Percentiles rank a stretch among this genome's conserved stretches.
Conservation (phyloP, 2,888 invertebrate genomes). For the Acrocyrtus sp. region DNA sequence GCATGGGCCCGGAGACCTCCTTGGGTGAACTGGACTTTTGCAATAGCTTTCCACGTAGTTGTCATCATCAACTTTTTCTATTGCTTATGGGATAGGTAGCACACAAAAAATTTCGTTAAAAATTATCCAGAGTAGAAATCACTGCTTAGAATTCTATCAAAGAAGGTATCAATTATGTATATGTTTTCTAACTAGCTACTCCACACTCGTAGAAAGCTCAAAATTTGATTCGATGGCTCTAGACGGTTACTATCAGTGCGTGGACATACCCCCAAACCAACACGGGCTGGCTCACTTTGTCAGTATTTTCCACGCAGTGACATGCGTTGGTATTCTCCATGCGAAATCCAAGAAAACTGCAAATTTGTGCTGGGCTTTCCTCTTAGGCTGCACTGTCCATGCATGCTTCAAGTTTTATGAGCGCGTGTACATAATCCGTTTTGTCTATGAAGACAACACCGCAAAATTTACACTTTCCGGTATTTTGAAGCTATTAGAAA, state of each 20-base stretch:
- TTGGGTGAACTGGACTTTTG: slow-evolving; percentile 7
- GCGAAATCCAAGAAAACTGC: slow-evolving; percentile 27
- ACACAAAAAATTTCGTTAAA: too few relatives aligned
- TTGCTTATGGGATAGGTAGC: slow-evolving; percentile 42
- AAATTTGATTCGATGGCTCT: slow-evolving; percentile 28
- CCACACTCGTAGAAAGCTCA: slow-evolving; percentile 24
- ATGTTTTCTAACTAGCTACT: slow-evolving; percentile 20
- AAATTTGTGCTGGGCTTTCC: slow-evolving; percentile 41
- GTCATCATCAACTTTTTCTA: slow-evolving; percentile 30
- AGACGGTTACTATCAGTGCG: slow-evolving; percentile 33
- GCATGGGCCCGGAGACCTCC: background rate
- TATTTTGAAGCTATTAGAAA: too few relatives aligned
- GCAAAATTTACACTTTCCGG: background rate
- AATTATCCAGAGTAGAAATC: background rate
- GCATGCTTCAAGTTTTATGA: slow-evolving; percentile 23
- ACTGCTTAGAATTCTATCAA: background rate
- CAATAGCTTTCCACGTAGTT: slow-evolving; percentile 24
- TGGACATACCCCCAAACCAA: slow-evolving; percentile 9
- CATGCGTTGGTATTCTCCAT: slow-evolving; percentile 31
- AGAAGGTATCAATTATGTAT: too few relatives aligned
- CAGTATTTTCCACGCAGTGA: slow-evolving; percentile 32
- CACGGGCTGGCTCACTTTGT: slow-evolving; percentile 22
- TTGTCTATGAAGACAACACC: background rate
- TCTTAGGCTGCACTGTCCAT: slow-evolving; percentile 19
- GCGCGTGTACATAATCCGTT: slow-evolving; percentile 7